Evolutionary conservation across 1,140 invertebrate genomes (phyloP).

Genomic region (Tetramorium alpestre): DNA sequence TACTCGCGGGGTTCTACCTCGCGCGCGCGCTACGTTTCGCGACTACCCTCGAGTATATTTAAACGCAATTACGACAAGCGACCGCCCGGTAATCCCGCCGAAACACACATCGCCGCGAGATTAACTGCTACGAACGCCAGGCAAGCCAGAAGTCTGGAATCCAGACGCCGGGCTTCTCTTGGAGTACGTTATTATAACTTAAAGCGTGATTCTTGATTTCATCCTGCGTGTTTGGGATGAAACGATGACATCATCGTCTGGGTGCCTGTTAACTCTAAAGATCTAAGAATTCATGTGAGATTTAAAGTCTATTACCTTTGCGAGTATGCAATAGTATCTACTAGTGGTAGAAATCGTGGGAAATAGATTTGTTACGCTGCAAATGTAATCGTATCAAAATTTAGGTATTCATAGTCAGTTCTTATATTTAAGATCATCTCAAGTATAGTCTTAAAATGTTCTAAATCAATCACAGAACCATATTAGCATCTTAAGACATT

Average conservation of each 20-base stretch:
- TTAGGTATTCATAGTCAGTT: too few species aligned
- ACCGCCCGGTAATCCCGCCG: slow-evolving; percentile 66
- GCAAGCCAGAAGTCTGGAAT: slow-evolving; percentile 49
- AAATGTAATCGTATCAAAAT: neutral
- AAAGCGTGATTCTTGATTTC: slow-evolving; percentile 31
- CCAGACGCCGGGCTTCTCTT: slow-evolving; percentile 15
- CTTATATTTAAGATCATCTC: too few species aligned
- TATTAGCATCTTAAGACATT: too few species aligned
- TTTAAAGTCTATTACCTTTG: neutral
- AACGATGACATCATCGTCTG: slow-evolving; percentile 13
- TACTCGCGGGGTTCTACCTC: slow-evolving; percentile 58
- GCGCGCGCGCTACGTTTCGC: slow-evolving; percentile 23
- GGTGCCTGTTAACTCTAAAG: neutral
- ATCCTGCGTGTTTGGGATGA: neutral
- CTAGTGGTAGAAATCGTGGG: neutral
- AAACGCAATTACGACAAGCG: slow-evolving; percentile 69
- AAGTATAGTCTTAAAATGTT: too few species aligned
- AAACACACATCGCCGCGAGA: slow-evolving; percentile 64
- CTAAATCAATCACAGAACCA: too few species aligned
- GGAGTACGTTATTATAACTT: slow-evolving; percentile 38
- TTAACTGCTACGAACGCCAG: slow-evolving; percentile 51
- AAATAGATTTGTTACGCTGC: neutral
- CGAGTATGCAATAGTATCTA: neutral
- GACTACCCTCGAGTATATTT: slow-evolving; percentile 66
- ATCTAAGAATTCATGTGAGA: neutral